Evolutionary conservation across 2,797 vertebrate genomes (phyloP).

Genomic region (Rhinichthys osculus): DNA sequence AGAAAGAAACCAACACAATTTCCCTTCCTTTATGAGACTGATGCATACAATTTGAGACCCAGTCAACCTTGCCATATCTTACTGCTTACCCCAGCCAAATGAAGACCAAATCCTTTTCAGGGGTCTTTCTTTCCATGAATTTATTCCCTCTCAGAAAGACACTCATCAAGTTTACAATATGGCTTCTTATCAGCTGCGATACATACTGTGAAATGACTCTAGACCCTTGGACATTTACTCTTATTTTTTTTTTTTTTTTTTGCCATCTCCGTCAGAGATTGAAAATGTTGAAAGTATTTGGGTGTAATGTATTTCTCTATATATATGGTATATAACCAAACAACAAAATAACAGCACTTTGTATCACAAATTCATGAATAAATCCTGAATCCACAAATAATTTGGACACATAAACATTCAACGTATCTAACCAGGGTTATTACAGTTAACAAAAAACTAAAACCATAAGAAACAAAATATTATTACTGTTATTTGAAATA

Average conservation of each 20-base stretch:
- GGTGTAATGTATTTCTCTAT: too few relatives aligned
- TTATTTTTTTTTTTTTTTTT: too few relatives aligned
- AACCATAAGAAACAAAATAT: too few relatives aligned
- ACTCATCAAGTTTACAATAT: slow-evolving; percentile 64
- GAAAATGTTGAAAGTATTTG: not conserved
- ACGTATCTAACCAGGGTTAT: too few relatives aligned
- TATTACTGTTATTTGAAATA: too few relatives aligned
- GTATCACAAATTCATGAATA: too few relatives aligned
- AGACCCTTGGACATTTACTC: slow-evolving; percentile 27
- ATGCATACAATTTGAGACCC: slow-evolving; percentile 75
- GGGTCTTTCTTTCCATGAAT: slow-evolving; percentile 52
- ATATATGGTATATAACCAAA: too few relatives aligned
- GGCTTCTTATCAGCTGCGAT: slow-evolving; percentile 56
- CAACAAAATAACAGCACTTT: too few relatives aligned
- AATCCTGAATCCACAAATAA: too few relatives aligned
- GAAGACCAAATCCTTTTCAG: slow-evolving; percentile 49
- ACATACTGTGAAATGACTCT: slow-evolving; percentile 56
- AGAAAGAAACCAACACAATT: slow-evolving; percentile 72
- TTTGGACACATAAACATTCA: too few relatives aligned
- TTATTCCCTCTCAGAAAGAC: slow-evolving; percentile 53
- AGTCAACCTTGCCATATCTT: slow-evolving; percentile 68
- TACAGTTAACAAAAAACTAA: too few relatives aligned
- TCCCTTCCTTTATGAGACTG: slow-evolving; percentile 73
- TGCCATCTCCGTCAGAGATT: not conserved
- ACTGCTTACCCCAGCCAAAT: slow-evolving; percentile 62